Evolutionary conservation across 2,113 vertebrate genomes (phyloP).

Genomic region (Myiagra hebetior): DNA sequence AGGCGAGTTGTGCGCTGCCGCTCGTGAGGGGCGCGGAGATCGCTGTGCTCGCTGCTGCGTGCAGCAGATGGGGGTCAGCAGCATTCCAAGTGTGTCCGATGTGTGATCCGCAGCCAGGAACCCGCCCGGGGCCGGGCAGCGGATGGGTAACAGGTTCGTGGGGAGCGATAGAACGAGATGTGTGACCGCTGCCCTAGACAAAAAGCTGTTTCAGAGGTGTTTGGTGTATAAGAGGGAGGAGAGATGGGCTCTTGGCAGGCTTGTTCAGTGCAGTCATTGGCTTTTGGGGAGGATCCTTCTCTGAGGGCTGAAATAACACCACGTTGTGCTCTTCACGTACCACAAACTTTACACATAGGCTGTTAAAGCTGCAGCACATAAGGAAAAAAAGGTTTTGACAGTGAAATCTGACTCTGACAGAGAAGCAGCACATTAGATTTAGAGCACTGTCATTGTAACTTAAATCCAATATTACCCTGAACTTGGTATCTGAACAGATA

Average conservation of each 20-base stretch:
- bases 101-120: background rate
- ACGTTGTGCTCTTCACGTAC: constrained; percentile 11
- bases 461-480: background rate
- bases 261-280: constrained; percentile 50
- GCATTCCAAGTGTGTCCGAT: background rate
- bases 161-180: background rate
- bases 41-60: background rate
- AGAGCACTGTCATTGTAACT: background rate
- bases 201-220: background rate
- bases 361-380: constrained; percentile 2
- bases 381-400: background rate
- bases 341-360: constrained; percentile 40
- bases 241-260: constrained; percentile 6
- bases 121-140: background rate
- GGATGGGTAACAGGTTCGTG: constrained; percentile 9
- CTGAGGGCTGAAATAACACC: constrained; percentile 16
- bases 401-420: background rate
- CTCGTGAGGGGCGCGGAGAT: background rate
- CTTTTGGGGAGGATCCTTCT: constrained; percentile 48
- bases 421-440: background rate
- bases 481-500: background rate
- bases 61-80: constrained; percentile 38
- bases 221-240: constrained; percentile 19
- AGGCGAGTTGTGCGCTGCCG: background rate
- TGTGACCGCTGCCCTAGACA: background rate